A percentile compares a stretch with the other conserved stretches of the same genome.
phyloP scores from a whole-genome alignment of 2,888 invertebrate genomes.

The Heliconius sara region DNA sequence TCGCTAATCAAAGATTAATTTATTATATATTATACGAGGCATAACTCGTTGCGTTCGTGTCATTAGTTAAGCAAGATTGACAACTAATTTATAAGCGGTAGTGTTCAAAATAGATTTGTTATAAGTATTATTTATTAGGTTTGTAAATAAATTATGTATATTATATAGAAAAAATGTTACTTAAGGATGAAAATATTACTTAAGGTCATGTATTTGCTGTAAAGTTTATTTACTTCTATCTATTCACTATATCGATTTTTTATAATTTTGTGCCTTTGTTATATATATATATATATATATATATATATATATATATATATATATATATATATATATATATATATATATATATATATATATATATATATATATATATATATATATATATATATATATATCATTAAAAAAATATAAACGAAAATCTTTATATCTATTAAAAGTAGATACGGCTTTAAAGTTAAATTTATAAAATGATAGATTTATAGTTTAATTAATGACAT shows the following conservation, averaged over 20 bases:
- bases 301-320: no score
- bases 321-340: no score
- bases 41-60: constrained; percentile 53
- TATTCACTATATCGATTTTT: no score
- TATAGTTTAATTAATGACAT: not conserved
- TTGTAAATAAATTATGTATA: not conserved
- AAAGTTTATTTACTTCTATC: no score
- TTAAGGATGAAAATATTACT: not conserved
- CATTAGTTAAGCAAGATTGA: constrained; percentile 51
- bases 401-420: no score
- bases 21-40: constrained; percentile 48
- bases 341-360: no score
- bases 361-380: no score
- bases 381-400: no score
- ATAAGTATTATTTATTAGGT: constrained; percentile 17
- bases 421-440: no score
- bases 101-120: constrained; percentile 19
- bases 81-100: constrained; percentile 35
- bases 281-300: no score
- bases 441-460: not conserved
- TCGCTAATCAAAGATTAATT: not conserved
- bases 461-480: not conserved
- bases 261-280: no score
- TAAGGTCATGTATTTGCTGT: not conserved
- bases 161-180: not conserved